Evolutionary conservation across 2,113 vertebrate genomes (phyloP), one percentile per base, ranked within the genome.

Genomic region (Engystomops pustulosus): DNA sequence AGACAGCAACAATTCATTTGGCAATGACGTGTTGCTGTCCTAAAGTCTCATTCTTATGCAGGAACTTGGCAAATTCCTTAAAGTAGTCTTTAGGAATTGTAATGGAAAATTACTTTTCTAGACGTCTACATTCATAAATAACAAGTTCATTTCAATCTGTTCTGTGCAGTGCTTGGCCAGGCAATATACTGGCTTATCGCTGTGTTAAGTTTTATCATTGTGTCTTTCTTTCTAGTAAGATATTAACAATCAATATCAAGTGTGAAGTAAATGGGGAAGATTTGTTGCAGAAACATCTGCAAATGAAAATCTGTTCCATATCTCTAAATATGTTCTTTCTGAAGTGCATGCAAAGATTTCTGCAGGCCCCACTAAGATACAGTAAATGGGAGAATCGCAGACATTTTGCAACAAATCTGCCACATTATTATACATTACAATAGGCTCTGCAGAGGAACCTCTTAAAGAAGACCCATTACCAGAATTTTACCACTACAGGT

Each of bases 1-100:
- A 41, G 51, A 78, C 75, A 69, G 60, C 69, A 80, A 80, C 62
- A 71, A 71, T 69, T 53, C 20, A 81, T 81, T 81, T 81, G 32
- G 65, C n/a, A 49, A 70, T 70, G 67, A 38, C 32, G 23, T 71
- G 27, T 36, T 81, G 67, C 45, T 51, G 47, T 81, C 49, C 47
- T 15, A 81, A 49, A 81, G 20, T 38, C 62, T 69, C n/a, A 38
- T 36, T 47, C 8, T 49, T 80, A 32, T 30, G 20, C 27, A 23
- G 27, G 23, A 80, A 68, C 62, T 69, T 49, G 41, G 60, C 44
- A 49, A 51, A 23, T 49, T 36, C 69, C 34, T 15, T 69, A 8
- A 51, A 49, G 44, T 32, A 12, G 18, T 69, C 18, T 69, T 47
- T 18, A 51, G 18, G 34, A 36, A 49, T 69, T 17, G 20, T 41